Percentiles rank a stretch among this genome's conserved stretches.
These are phyloP conservation scores for Rhynchomys soricoides DNA, from an alignment of 2,113 vertebrate genomes.

Conservation along the genomic window DNA sequence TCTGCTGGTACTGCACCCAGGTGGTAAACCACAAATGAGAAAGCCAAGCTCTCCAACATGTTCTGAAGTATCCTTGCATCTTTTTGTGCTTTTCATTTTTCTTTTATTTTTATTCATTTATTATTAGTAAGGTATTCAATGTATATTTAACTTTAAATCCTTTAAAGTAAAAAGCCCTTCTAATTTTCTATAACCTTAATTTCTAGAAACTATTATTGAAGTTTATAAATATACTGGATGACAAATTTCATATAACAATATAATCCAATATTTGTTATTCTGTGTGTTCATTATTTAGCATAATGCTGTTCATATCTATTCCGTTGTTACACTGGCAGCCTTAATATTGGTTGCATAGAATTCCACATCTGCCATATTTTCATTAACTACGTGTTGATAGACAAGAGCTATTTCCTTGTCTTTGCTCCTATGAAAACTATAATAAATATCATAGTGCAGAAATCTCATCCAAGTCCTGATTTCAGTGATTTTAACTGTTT, in stretches of 20 bases:
- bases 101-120: too few species aligned
- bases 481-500: neutral
- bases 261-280: neutral
- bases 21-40: neutral
- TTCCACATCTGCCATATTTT: neutral
- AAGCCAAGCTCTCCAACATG: neutral
- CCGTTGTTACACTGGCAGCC: neutral
- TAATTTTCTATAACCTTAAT: neutral
- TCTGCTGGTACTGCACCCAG: neutral
- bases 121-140: neutral
- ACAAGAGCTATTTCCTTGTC: neutral
- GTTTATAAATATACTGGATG: neutral
- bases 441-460: neutral
- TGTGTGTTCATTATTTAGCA: neutral
- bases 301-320: neutral
- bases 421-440: neutral
- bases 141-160: neutral
- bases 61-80: neutral
- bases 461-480: neutral
- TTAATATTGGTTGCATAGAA: neutral
- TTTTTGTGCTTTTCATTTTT: neutral
- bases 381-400: neutral
- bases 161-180: neutral
- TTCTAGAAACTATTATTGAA: neutral
- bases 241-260: neutral